These are phyloP conservation scores for Patella ulyssiponensis DNA, from an alignment of 2,888 invertebrate genomes.

Conservation along the genomic window DNA sequence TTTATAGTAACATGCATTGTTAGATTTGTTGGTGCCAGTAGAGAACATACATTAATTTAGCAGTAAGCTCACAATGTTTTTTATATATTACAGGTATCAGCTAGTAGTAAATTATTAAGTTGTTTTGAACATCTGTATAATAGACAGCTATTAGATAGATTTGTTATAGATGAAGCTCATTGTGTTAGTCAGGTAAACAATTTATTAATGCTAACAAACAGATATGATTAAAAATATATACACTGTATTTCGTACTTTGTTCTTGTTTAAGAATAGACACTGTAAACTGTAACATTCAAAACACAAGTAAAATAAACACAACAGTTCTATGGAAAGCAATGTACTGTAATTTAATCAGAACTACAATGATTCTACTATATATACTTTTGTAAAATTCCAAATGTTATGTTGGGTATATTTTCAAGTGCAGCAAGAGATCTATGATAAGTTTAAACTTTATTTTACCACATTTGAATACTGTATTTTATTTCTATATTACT, in stretches of 20 bases:
- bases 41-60: not conserved
- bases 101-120: constrained; percentile 82
- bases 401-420: not conserved
- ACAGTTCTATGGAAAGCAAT: too few species aligned
- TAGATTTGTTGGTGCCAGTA: not conserved
- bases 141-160: constrained; percentile 83
- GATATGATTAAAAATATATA: too few species aligned
- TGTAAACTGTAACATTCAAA: too few species aligned
- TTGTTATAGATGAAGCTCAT: constrained; percentile 98
- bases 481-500: not conserved
- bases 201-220: too few species aligned
- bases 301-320: too few species aligned
- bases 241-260: too few species aligned
- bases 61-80: not conserved
- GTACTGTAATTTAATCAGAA: too few species aligned
- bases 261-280: too few species aligned
- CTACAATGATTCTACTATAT: too few species aligned
- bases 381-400: too few species aligned
- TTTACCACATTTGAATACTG: not conserved
- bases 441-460: not conserved
- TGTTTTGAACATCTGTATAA: constrained; percentile 82
- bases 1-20: too few species aligned
- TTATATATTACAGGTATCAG: constrained; percentile 72
- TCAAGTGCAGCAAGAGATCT: too few species aligned
- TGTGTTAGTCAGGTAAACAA: constrained; percentile 87